Percentiles rank a stretch among this genome's conserved stretches.
Conservation (phyloP, 2,888 invertebrate genomes). For the Ashinkailepas kermadecensis region DNA sequence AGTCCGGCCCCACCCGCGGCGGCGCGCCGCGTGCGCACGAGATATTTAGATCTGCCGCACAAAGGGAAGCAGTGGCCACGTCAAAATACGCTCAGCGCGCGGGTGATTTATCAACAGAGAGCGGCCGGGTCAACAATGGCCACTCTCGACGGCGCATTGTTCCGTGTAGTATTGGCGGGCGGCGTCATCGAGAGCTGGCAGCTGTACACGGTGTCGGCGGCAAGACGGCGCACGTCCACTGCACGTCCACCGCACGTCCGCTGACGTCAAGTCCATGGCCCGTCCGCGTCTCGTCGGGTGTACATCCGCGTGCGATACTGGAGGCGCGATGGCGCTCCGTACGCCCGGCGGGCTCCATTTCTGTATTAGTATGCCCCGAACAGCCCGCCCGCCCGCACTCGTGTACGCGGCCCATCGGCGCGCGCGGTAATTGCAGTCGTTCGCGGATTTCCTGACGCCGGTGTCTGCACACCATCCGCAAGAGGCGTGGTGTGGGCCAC, state of each 20-base stretch:
- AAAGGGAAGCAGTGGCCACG: not conserved
- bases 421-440: too few relatives aligned
- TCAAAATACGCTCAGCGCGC: not conserved
- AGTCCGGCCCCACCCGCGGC: not conserved
- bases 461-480: too few relatives aligned
- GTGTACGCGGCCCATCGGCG: too few relatives aligned
- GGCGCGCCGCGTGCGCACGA: not conserved
- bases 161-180: not conserved
- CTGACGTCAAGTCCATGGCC: too few relatives aligned
- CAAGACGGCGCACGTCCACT: not conserved
- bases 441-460: too few relatives aligned
- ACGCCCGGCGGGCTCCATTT: not conserved
- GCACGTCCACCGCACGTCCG: too few relatives aligned
- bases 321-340: too few relatives aligned
- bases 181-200: not conserved
- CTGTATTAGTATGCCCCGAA: not conserved
- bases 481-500: too few relatives aligned
- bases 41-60: conserved; percentile 13
- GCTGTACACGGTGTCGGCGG: not conserved
- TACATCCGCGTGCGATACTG: too few relatives aligned
- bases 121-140: conserved; percentile 9
- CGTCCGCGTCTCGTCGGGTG: too few relatives aligned
- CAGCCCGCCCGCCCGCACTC: too few relatives aligned
- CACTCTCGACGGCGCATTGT: not conserved
- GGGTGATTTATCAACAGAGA: not conserved